phyloP scores from a whole-genome alignment of 2,797 vertebrate genomes.

The Falco berigora region DNA sequence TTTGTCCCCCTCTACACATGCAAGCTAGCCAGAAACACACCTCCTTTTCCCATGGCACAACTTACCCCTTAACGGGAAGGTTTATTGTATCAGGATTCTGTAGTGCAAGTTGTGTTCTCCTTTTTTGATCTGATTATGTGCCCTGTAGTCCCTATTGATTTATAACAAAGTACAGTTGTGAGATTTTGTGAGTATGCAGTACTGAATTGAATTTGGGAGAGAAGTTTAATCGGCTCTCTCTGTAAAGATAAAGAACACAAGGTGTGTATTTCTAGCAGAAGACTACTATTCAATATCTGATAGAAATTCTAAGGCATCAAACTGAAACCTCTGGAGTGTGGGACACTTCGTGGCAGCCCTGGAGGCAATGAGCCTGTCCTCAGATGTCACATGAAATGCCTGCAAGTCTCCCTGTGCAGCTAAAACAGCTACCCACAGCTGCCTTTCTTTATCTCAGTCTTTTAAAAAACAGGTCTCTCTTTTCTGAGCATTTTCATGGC shows the following conservation, averaged over 20 bases:
- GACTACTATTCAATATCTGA: background rate
- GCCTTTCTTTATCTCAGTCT: background rate
- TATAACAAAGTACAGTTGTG: background rate
- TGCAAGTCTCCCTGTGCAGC: background rate
- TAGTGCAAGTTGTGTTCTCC: background rate
- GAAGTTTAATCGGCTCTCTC: background rate
- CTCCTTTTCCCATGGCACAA: background rate
- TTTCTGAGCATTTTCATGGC: background rate
- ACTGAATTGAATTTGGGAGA: background rate
- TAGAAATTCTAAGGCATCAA: rapidly evolving
- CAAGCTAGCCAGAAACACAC: background rate
- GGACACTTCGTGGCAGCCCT: background rate
- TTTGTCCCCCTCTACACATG: background rate
- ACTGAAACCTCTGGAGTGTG: background rate
- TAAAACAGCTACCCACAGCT: background rate
- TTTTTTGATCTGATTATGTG: background rate
- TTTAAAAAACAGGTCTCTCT: background rate
- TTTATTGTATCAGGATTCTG: background rate
- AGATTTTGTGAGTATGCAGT: background rate
- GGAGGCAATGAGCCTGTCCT: background rate
- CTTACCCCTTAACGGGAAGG: background rate
- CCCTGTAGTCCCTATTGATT: background rate
- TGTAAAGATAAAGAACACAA: background rate
- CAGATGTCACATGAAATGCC: background rate
- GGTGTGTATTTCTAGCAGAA: background rate